Conservation (phyloP, 2,888 invertebrate species). For the Rhorus exstirpatorius region DNA sequence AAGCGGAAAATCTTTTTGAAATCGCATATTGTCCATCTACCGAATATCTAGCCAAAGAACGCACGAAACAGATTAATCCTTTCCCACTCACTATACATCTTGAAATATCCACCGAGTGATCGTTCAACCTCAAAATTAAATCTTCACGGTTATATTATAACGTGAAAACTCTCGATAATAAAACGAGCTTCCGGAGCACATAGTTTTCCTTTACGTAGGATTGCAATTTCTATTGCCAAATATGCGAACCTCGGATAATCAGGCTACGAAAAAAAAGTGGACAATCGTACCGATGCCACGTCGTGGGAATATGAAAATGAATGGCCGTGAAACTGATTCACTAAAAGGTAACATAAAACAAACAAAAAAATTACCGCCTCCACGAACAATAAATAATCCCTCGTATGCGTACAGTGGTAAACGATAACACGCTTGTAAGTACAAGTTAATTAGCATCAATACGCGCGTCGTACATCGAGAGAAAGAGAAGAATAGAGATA, state of each 20-base stretch:
- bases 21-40: too few relatives aligned
- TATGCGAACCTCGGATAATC: conserved; percentile 55
- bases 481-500: neutral
- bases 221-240: conserved; percentile 59
- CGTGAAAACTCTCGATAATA: conserved; percentile 8
- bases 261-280: conserved; percentile 41
- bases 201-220: neutral
- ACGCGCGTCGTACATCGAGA: conserved; percentile 7
- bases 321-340: conserved; percentile 60
- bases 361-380: neutral
- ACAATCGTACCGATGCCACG: conserved; percentile 17
- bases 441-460: conserved; percentile 55
- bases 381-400: conserved; percentile 27
- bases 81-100: neutral
- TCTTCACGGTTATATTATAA: neutral
- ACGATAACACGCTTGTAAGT: conserved; percentile 20
- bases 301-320: conserved; percentile 63
- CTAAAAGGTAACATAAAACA: conserved; percentile 1
- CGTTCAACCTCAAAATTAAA: neutral
- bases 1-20: too few relatives aligned
- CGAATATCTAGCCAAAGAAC: too few relatives aligned
- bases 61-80: too few relatives aligned
- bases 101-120: neutral
- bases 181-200: conserved; percentile 14
- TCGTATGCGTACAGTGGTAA: conserved; percentile 21